These are phyloP conservation scores for Macroteleia sp. DNA, from an alignment of 2,888 invertebrate genomes.

Conservation along the genomic window DNA sequence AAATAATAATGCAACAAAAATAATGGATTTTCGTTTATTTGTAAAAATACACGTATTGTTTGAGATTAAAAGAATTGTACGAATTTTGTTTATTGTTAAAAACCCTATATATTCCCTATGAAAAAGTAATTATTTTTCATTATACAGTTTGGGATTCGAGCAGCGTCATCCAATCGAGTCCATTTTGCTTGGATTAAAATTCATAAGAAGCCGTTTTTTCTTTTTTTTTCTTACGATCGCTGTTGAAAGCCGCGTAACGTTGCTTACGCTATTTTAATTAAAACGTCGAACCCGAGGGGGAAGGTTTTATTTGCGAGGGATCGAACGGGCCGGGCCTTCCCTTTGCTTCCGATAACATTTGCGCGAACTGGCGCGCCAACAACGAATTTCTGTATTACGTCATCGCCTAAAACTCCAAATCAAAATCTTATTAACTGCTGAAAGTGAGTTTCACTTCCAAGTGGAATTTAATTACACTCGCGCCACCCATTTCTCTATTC, in stretches of 20 bases:
- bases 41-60: too few relatives aligned
- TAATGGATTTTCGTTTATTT: too few relatives aligned
- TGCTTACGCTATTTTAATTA: slow-evolving; percentile 65
- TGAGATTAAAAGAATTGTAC: too few relatives aligned
- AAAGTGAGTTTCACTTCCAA: slow-evolving; percentile 77
- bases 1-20: too few relatives aligned
- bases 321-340: slow-evolving; percentile 48
- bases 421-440: slow-evolving; percentile 78
- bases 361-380: slow-evolving; percentile 44
- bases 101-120: too few relatives aligned
- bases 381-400: slow-evolving; percentile 67
- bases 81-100: too few relatives aligned
- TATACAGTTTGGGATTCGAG: not conserved
- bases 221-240: slow-evolving; percentile 15
- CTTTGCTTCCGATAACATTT: slow-evolving; percentile 58
- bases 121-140: not conserved
- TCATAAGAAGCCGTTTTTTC: slow-evolving; percentile 30
- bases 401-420: slow-evolving; percentile 69
- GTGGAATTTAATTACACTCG: slow-evolving; percentile 77
- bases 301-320: slow-evolving; percentile 60
- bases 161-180: slow-evolving; percentile 1
- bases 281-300: slow-evolving; percentile 59
- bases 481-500: slow-evolving; percentile 66
- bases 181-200: slow-evolving; percentile 42
- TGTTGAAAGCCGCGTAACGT: slow-evolving; percentile 56